Evolutionary conservation across 2,888 invertebrate species (phyloP).

Genomic region (Drosophila leonis): DNA sequence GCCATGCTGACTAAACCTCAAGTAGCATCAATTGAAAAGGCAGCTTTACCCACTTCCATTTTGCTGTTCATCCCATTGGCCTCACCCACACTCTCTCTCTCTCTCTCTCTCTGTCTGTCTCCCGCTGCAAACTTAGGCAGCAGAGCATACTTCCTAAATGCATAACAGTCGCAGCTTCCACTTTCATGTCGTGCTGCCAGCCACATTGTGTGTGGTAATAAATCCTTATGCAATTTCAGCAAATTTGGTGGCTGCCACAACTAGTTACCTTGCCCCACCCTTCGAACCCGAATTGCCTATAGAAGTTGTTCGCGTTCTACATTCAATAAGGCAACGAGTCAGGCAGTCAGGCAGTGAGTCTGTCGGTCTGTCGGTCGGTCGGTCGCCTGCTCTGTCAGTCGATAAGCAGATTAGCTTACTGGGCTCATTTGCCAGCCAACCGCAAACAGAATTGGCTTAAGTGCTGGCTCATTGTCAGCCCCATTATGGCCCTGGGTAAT

Average conservation of each 20-base stretch:
- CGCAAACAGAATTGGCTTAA: constrained; percentile 64
- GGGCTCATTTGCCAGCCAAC: constrained; percentile 57
- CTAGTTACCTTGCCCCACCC: not conserved
- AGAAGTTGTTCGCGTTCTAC: constrained; percentile 32
- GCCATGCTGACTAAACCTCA: not conserved
- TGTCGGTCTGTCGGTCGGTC: constrained; percentile 31
- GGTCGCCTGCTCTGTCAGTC: constrained; percentile 22
- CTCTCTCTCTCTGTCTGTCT: not conserved
- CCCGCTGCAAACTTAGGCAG: not conserved
- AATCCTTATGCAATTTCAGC: constrained; percentile 49
- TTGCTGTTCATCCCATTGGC: not conserved
- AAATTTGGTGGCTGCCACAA: not conserved
- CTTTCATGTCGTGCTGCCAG: constrained; percentile 6
- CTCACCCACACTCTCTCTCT: not conserved
- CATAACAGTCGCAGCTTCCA: constrained; percentile 7
- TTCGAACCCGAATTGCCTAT: not conserved
- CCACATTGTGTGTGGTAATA: constrained; percentile 22
- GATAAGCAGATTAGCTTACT: constrained; percentile 63
- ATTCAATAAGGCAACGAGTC: constrained; percentile 22
- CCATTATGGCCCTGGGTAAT: constrained; percentile 51
- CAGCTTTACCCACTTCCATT: not conserved
- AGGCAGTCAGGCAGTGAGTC: constrained; percentile 9
- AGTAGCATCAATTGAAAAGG: not conserved
- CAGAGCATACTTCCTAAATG: not conserved
- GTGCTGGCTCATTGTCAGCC: constrained; percentile 58